Conservation (phyloP, 2,113 vertebrate genomes). For the Irena cyanogastra region DNA sequence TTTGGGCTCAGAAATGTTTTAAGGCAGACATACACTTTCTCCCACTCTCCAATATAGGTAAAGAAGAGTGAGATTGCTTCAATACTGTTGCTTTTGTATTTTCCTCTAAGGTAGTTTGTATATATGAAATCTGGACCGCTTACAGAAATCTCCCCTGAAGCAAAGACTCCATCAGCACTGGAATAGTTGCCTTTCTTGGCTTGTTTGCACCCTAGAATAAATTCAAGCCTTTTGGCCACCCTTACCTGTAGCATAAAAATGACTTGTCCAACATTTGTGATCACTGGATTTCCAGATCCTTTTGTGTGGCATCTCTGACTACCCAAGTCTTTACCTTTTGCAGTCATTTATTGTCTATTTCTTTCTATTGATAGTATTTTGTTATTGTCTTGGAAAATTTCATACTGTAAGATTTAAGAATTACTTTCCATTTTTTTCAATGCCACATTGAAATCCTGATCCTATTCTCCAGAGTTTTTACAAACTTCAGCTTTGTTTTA, state of each 20-base stretch:
- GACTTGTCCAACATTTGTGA: not conserved
- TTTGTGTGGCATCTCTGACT: not conserved
- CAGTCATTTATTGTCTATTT: not conserved
- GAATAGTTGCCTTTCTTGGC: not conserved
- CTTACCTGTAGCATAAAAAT: accelerated
- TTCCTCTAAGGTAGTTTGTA: not conserved
- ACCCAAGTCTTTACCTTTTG: not conserved
- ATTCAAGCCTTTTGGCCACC: accelerated
- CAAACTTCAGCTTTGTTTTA: not conserved
- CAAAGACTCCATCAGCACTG: not conserved
- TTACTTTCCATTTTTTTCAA: not conserved
- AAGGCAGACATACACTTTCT: not conserved
- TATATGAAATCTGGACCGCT: not conserved
- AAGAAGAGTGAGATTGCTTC: not conserved
- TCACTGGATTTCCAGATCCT: not conserved
- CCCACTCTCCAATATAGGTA: accelerated
- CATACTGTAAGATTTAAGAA: not conserved
- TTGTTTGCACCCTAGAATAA: not conserved
- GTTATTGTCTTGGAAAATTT: not conserved
- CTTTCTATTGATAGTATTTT: not conserved
- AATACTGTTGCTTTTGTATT: not conserved
- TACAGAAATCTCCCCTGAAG: not conserved
- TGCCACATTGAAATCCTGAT: not conserved
- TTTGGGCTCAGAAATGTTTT: not conserved
- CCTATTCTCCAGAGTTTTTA: not conserved